Evolutionary conservation across 2,797 vertebrate species (phyloP).

Genomic region (Neomorphus geoffroyi): DNA sequence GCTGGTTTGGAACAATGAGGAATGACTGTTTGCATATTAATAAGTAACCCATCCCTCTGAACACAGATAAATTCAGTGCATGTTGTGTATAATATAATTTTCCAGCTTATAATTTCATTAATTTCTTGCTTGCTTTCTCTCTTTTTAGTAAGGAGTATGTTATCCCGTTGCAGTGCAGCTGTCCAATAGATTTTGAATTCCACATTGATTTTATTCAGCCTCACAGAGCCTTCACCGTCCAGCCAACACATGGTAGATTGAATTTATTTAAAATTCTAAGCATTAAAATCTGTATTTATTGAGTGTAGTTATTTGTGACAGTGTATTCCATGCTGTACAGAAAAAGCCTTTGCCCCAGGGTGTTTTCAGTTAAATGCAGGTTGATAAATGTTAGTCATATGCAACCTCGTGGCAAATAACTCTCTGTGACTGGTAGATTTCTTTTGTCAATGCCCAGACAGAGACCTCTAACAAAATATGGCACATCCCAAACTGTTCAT

Average conservation of each 20-base stretch:
- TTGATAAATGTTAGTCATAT: not conserved
- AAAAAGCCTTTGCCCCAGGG: not conserved
- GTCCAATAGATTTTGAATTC: constrained; percentile 92
- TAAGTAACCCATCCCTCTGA: not conserved
- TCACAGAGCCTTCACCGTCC: constrained; percentile 84
- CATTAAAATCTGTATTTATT: not conserved
- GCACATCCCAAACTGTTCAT: accelerated
- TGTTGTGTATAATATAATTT: not conserved
- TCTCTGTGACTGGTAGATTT: not conserved
- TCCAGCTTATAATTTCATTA: not conserved
- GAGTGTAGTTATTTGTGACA: not conserved
- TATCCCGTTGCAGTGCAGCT: constrained; percentile 90
- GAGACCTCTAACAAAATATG: not conserved
- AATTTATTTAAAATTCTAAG: not conserved
- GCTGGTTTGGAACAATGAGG: not conserved
- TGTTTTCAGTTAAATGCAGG: not conserved
- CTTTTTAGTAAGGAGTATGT: constrained; percentile 77
- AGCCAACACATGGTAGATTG: constrained; percentile 83
- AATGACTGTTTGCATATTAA: not conserved
- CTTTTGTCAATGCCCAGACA: not conserved
- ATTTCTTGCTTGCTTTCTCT: constrained; percentile 20
- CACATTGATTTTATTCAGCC: constrained; percentile 80
- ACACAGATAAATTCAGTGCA: not conserved
- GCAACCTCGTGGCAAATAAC: not conserved
- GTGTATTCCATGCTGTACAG: not conserved